Evolutionary conservation across 2,888 invertebrate species (phyloP), one percentile per base, ranked within the genome.

Genomic region (Tenthredo livida): DNA sequence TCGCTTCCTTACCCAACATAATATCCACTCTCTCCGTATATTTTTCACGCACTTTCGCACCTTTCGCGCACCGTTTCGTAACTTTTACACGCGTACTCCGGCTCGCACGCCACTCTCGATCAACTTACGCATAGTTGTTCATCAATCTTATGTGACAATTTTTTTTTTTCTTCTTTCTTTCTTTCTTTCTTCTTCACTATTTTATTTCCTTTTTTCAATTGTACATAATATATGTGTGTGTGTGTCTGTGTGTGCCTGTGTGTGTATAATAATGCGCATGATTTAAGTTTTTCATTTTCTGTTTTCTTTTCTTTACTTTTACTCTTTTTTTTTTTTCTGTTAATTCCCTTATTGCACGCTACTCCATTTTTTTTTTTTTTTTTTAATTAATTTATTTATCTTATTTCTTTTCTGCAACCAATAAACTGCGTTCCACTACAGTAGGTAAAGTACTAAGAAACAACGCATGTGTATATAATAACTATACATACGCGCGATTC

Each of bases 11-110:
- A 84, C 85, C 61, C 54, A 86, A 86, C 86, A 84, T 85, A 83
- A 84, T 85, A 83, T 86, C 87, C 87, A 87, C 85, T 86, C 67
- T 86, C 86, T 88, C 87, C 87, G 88, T 87, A 89, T 89, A 86
- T 77, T 80, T 83, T 85, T 85, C 86, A 87, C 87, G 87, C 85
- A 86, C 84, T 85, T 85, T 86, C 85, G 37, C 67, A 72, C 54
- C 33, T 47, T 67, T 85, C 85, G 87, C 85, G 87, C 88, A 88
- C 85, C 87, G 54, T 86, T 85, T 43, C 10, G 10, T 10, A 61
- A 25, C 61, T 61, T 25, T 9, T 61, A 61, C 9, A 61, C 25
- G 25, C 25, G 61, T 61, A 21, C 1, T 73, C n/a, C 72, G 72
- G 43, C 77, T 50, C 77, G 54, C 77, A 77, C 77, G 77, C 77